Percentiles rank a stretch among this genome's conserved stretches.
phyloP scores from a whole-genome alignment of 1,140 invertebrate genomes.

The Drosophila fuyamai region DNA sequence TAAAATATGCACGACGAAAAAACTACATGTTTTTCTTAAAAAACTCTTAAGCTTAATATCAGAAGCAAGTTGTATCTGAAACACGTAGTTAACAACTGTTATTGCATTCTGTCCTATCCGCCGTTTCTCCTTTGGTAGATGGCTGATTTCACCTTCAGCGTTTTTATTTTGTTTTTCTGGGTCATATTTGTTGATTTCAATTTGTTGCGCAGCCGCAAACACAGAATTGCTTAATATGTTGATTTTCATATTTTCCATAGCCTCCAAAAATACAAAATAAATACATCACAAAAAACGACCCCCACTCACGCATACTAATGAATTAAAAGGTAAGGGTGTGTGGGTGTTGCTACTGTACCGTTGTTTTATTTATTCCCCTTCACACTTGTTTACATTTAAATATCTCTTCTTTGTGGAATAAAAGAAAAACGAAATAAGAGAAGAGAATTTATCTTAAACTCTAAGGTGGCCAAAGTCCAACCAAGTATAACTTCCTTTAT shows the following conservation, averaged over 20 bases:
- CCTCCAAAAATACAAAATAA: slow-evolving; percentile 47
- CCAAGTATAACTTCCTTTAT: background rate
- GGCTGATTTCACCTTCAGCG: slow-evolving; percentile 74
- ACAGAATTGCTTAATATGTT: slow-evolving; percentile 65
- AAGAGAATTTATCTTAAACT: slow-evolving; percentile 43
- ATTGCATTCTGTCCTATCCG: slow-evolving; percentile 15
- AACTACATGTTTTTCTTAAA: slow-evolving; percentile 34
- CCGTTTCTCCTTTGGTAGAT: slow-evolving; percentile 30
- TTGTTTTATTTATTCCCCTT: slow-evolving; percentile 61
- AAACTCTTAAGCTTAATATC: slow-evolving; percentile 17
- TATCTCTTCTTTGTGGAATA: slow-evolving; percentile 9
- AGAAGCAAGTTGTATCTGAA: slow-evolving; percentile 43
- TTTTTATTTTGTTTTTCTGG: slow-evolving; percentile 67
- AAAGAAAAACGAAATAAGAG: slow-evolving; percentile 1
- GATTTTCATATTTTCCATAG: slow-evolving; percentile 66
- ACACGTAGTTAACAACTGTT: slow-evolving; percentile 37
- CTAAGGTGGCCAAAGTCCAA: slow-evolving; percentile 7
- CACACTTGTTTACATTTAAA: slow-evolving; percentile 37
- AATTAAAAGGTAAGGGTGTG: slow-evolving; percentile 14
- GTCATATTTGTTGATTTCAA: slow-evolving; percentile 83
- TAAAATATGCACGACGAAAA: slow-evolving; percentile 30
- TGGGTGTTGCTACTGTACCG: slow-evolving; percentile 45
- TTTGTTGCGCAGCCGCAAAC: slow-evolving; percentile 61
- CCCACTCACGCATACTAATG: slow-evolving; percentile 27
- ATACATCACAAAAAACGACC: slow-evolving; percentile 26